Conservation (phyloP, 1,140 invertebrate genomes). For the Drosophila dunni region DNA sequence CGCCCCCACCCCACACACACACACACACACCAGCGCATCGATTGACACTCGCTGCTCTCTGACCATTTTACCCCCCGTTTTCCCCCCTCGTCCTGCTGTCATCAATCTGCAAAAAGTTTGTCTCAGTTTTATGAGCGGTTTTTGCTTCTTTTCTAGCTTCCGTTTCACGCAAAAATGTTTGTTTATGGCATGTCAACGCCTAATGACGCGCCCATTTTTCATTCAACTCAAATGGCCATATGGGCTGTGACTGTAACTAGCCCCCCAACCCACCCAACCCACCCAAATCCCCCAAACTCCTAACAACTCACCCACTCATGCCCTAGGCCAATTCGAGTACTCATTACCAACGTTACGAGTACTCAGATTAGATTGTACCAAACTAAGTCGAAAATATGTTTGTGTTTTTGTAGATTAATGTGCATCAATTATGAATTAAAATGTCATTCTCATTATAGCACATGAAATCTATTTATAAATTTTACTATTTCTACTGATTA, state of each 20-base stretch:
- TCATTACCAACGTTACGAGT: no score
- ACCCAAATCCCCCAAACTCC: background rate
- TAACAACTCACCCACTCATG: background rate
- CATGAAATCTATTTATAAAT: no score
- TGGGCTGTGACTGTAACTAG: background rate
- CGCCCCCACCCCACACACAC: background rate
- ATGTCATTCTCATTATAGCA: no score
- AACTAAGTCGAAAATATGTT: no score
- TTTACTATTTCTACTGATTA: no score
- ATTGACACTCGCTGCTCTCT: constrained; percentile 62
- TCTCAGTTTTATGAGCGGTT: constrained; percentile 51
- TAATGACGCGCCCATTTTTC: constrained; percentile 79
- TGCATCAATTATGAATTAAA: no score
- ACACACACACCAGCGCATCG: constrained; percentile 54
- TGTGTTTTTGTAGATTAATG: no score
- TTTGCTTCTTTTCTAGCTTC: constrained; percentile 35
- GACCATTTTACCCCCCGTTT: constrained; percentile 14
- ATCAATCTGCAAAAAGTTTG: constrained; percentile 52
- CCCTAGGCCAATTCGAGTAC: background rate
- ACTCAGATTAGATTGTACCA: no score
- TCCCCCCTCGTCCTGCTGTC: constrained; percentile 20
- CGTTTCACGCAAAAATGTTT: constrained; percentile 56
- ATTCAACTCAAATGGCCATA: constrained; percentile 47
- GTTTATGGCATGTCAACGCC: constrained; percentile 79
- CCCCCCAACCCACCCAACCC: background rate